A percentile compares a stretch with the other conserved stretches of the same genome.
Evolutionary conservation across 2,888 invertebrate species (phyloP).

Genomic region (Aplocera efformata): DNA sequence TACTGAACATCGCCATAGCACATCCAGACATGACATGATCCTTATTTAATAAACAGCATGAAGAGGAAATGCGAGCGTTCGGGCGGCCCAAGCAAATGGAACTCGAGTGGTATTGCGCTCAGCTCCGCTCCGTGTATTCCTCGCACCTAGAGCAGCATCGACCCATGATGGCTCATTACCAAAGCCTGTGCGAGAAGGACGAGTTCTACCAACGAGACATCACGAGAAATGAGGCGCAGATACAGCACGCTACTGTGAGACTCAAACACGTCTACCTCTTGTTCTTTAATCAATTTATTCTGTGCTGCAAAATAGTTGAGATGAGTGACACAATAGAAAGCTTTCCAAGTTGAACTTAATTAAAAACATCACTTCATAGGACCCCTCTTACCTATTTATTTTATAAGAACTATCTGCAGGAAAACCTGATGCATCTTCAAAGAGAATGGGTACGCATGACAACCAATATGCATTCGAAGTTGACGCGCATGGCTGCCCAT

Average conservation of each 20-base stretch:
- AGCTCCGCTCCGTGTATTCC: slow-evolving; percentile 60
- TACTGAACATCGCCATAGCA: too few species aligned
- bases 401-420: slow-evolving; percentile 44
- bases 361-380: too few species aligned
- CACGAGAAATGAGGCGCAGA: slow-evolving; percentile 57
- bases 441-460: slow-evolving; percentile 70
- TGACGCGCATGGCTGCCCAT: slow-evolving; percentile 65
- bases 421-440: slow-evolving; percentile 64
- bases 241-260: slow-evolving; percentile 58
- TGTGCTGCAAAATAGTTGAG: too few species aligned
- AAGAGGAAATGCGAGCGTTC: slow-evolving; percentile 63
- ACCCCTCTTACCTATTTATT: not conserved
- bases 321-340: too few species aligned
- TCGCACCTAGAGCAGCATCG: slow-evolving; percentile 61
- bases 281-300: too few species aligned
- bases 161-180: slow-evolving; percentile 69
- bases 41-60: too few species aligned
- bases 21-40: too few species aligned
- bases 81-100: slow-evolving; percentile 64
- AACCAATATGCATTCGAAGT: slow-evolving; percentile 60
- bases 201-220: slow-evolving; percentile 77
- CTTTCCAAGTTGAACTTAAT: too few species aligned
- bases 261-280: not conserved
- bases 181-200: slow-evolving; percentile 63
- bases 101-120: slow-evolving; percentile 61